Percentiles rank a stretch among this genome's conserved stretches.
Evolutionary conservation across 2,888 invertebrate genomes (phyloP).

Genomic region (Andrena dorsata): DNA sequence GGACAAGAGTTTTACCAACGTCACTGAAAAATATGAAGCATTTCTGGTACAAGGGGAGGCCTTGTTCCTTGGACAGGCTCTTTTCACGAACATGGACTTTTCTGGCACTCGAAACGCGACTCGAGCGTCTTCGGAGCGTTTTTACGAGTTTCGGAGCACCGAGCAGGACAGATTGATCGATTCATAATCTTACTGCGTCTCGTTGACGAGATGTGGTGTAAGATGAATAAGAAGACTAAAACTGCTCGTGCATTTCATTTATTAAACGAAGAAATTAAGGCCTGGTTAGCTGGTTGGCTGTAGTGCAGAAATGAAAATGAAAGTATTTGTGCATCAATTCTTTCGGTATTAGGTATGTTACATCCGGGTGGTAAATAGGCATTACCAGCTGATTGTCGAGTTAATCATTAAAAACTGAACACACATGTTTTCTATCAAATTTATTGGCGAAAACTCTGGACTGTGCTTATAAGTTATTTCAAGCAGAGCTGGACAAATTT

Average conservation of each 20-base stretch:
- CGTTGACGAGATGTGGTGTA: not conserved
- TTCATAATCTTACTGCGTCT: conserved; percentile 42
- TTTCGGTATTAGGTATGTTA: too few relatives aligned
- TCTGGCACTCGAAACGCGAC: conserved; percentile 30
- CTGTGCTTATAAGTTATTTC: too few relatives aligned
- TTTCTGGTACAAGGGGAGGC: conserved; percentile 51
- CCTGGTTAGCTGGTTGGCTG: not conserved
- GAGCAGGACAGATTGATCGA: conserved; percentile 55
- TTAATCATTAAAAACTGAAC: too few relatives aligned
- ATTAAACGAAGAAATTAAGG: not conserved
- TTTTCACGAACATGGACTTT: conserved; percentile 58
- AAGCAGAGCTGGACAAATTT: too few relatives aligned
- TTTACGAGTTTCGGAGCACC: conserved; percentile 41
- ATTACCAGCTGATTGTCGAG: too few relatives aligned
- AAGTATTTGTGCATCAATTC: not conserved
- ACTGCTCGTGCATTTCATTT: not conserved
- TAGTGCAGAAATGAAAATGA: not conserved
- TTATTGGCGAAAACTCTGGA: too few relatives aligned
- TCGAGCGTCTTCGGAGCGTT: conserved; percentile 32
- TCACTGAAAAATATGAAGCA: conserved; percentile 53
- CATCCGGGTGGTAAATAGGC: too few relatives aligned
- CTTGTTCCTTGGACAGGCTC: conserved; percentile 56
- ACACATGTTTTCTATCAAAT: too few relatives aligned
- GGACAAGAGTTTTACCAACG: conserved; percentile 56
- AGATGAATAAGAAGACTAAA: conserved; percentile 3